phyloP scores from a whole-genome alignment of 2,113 vertebrate species.

The Phycodurus eques region DNA sequence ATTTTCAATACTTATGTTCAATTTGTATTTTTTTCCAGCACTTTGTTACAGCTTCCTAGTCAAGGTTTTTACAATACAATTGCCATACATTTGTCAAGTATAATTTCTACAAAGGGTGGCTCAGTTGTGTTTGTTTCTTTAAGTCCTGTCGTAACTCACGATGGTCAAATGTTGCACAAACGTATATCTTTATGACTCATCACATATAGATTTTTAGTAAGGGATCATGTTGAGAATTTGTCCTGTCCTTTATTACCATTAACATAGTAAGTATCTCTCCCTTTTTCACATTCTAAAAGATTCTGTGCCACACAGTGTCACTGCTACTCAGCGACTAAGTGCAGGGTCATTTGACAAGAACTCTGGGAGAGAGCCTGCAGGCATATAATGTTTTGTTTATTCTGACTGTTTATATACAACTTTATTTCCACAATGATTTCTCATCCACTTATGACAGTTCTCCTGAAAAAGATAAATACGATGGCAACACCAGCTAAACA shows the following conservation, averaged over 20 bases:
- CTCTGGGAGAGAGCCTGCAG: constrained; percentile 16
- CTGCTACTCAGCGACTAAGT: neutral
- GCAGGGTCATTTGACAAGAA: neutral
- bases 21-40: neutral
- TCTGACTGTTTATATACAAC: constrained; percentile 33
- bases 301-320: constrained; percentile 1
- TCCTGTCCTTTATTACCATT: neutral
- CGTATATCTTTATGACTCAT: neutral
- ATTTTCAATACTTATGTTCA: neutral
- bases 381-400: constrained; percentile 20
- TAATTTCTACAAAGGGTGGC: neutral
- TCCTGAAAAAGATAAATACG: constrained; percentile 27
- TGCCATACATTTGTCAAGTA: neutral
- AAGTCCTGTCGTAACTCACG: neutral
- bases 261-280: neutral
- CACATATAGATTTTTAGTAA: neutral
- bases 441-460: constrained; percentile 17
- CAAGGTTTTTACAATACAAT: neutral
- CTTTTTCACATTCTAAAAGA: neutral
- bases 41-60: neutral
- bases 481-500: constrained; percentile 30
- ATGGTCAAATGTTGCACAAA: neutral
- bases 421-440: constrained; percentile 24
- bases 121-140: neutral
- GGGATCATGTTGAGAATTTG: neutral